phyloP scores from a whole-genome alignment of 1,140 invertebrate species.

The Panagrolaimus sp. region DNA sequence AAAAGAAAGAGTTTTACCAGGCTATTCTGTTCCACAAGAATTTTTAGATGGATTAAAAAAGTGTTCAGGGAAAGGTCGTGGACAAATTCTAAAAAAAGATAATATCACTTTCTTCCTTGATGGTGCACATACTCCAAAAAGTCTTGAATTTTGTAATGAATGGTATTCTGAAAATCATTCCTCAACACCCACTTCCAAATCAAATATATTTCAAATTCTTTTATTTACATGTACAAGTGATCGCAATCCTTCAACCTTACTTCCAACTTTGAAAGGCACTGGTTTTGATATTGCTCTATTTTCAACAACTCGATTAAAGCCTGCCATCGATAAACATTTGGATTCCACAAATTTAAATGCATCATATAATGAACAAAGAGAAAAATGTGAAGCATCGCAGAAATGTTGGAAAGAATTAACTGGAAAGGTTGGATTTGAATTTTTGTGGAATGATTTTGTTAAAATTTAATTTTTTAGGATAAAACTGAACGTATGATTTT shows the following conservation, averaged over 20 bases:
- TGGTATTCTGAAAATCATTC: constrained; percentile 69
- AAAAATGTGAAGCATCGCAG: constrained; percentile 18
- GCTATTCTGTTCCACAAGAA: constrained; percentile 25
- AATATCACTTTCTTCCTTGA: constrained; percentile 72
- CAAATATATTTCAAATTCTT: constrained; percentile 62
- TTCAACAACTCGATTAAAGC: constrained; percentile 64
- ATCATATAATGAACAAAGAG: constrained; percentile 17
- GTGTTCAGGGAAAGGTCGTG: constrained; percentile 61
- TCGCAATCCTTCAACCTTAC: constrained; percentile 65
- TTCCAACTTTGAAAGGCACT: constrained; percentile 59
- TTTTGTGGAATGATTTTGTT: constrained; percentile 2
- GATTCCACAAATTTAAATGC: constrained; percentile 43
- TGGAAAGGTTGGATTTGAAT: constrained; percentile 24
- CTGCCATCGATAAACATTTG: constrained; percentile 16
- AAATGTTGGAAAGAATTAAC: constrained; percentile 18
- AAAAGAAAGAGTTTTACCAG: not conserved
- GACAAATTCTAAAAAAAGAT: constrained; percentile 59
- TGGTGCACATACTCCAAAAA: constrained; percentile 87
- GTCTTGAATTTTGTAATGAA: constrained; percentile 71
- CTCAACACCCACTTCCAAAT: constrained; percentile 27
- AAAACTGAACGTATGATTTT: constrained; percentile 26
- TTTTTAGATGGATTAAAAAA: constrained; percentile 56
- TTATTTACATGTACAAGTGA: constrained; percentile 80
- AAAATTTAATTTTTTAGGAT: constrained; percentile 14
- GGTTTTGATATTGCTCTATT: constrained; percentile 70